These are phyloP conservation scores for Nymphalis io DNA, from an alignment of 1,140 invertebrate species.

Conservation along the genomic window DNA sequence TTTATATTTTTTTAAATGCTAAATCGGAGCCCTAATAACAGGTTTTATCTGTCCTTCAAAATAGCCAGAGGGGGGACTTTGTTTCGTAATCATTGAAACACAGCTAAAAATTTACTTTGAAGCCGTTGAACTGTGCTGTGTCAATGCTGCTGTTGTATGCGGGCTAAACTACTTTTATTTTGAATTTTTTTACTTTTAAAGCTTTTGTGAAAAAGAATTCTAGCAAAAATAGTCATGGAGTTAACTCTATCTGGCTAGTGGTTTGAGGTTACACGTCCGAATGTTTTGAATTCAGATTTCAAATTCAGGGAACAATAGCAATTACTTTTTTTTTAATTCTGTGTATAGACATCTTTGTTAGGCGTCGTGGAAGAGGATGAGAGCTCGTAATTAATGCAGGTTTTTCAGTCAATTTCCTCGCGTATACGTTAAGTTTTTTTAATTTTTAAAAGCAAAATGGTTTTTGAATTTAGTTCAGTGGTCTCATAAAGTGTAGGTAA, in stretches of 20 bases:
- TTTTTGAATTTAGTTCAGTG: not conserved
- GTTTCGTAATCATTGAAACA: constrained; percentile 15
- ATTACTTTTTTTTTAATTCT: not conserved
- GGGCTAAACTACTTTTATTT: not conserved
- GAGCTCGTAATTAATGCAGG: constrained; percentile 7
- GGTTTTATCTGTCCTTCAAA: not conserved
- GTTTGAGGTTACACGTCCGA: not conserved
- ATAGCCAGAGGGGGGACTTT: constrained; percentile 12
- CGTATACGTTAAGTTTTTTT: not conserved
- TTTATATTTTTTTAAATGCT: not conserved
- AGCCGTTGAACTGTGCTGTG: not conserved
- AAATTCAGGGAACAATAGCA: not conserved
- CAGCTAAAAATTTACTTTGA: constrained; percentile 13
- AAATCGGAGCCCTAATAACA: not conserved
- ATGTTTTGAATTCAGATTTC: not conserved
- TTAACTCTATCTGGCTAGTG: not conserved
- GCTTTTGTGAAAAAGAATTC: not conserved
- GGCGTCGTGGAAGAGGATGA: not conserved
- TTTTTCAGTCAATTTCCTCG: constrained; percentile 2
- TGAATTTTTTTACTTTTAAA: not conserved
- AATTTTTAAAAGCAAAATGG: not conserved
- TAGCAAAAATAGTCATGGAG: not conserved
- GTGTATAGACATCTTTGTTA: constrained; percentile 1
- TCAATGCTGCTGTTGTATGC: constrained; percentile 2
- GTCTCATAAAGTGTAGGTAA: not conserved